Evolutionary conservation across 1,140 invertebrate species (phyloP).

Genomic region (Drosophila carrolli): DNA sequence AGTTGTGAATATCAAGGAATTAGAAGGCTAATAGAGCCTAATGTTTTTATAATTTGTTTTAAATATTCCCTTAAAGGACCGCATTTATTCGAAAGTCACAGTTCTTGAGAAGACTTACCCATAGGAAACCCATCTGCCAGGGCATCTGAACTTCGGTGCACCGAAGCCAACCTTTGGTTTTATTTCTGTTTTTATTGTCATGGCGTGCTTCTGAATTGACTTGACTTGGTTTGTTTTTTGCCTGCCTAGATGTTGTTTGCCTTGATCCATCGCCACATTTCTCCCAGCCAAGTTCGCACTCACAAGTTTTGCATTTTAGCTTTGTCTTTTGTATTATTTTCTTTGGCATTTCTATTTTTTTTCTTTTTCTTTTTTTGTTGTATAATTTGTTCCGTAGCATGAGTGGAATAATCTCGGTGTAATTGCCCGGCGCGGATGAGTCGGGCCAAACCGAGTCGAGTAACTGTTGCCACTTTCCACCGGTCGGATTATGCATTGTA

Average conservation of each 20-base stretch:
- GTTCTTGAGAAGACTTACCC: background rate
- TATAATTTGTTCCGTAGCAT: slow-evolving; percentile 84
- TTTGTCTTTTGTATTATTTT: slow-evolving; percentile 3
- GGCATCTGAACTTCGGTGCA: slow-evolving; percentile 21
- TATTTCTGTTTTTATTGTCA: slow-evolving; percentile 4
- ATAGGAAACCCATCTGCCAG: slow-evolving; percentile 20
- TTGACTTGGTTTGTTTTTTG: slow-evolving; percentile 28
- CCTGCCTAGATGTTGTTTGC: slow-evolving; percentile 36
- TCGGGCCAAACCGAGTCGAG: slow-evolving; percentile 11
- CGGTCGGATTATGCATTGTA: slow-evolving; percentile 51
- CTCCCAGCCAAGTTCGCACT: slow-evolving; percentile 18
- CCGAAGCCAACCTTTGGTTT: slow-evolving; percentile 11
- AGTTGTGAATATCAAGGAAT: background rate
- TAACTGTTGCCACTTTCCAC: slow-evolving; percentile 42
- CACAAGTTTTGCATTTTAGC: slow-evolving; percentile 39
- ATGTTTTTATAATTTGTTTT: too few relatives aligned
- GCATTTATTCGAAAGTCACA: too few relatives aligned
- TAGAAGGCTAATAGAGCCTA: too few relatives aligned
- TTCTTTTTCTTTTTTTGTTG: slow-evolving; percentile 11
- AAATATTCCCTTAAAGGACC: too few relatives aligned
- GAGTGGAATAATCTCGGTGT: slow-evolving; percentile 83
- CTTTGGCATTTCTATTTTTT: slow-evolving; percentile 8
- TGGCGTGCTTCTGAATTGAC: slow-evolving; percentile 17
- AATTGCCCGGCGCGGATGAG: slow-evolving; percentile 52
- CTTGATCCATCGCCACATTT: slow-evolving; percentile 26